Evolutionary conservation across 1,140 invertebrate species (phyloP).

Genomic region (Tyrophagus putrescentiae): DNA sequence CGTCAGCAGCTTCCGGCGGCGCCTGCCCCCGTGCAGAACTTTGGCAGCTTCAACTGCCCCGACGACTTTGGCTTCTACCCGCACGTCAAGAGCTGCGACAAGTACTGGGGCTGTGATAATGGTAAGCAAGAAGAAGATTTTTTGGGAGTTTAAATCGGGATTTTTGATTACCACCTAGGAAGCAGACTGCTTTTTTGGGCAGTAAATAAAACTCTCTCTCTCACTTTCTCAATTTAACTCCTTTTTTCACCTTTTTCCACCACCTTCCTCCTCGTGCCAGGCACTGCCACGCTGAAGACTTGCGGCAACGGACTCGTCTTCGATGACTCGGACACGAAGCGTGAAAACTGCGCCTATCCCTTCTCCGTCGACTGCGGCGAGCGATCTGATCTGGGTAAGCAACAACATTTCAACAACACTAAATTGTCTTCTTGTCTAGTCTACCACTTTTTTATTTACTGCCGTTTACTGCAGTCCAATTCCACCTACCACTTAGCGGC

Average conservation of each 20-base stretch:
- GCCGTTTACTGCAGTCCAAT: too few species aligned
- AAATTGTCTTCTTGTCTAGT: background rate
- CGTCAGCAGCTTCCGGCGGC: background rate
- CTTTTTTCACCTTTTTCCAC: background rate
- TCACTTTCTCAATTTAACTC: background rate
- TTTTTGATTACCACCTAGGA: background rate
- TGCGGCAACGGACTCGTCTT: conserved; percentile 87
- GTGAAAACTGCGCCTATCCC: conserved; percentile 85
- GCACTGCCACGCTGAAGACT: conserved; percentile 64
- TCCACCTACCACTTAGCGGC: too few species aligned
- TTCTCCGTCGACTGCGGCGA: conserved; percentile 89
- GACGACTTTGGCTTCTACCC: conserved; percentile 87
- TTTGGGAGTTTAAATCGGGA: background rate
- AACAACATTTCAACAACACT: background rate
- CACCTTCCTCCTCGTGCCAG: background rate
- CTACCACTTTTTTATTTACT: too few species aligned
- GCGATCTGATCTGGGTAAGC: conserved; percentile 57
- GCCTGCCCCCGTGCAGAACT: background rate
- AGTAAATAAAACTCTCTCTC: background rate
- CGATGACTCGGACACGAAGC: conserved; percentile 69
- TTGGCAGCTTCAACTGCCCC: conserved; percentile 63
- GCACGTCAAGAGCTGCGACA: conserved; percentile 68
- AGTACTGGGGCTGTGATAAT: conserved; percentile 89
- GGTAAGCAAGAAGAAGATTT: conserved; percentile 36
- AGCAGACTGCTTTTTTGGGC: background rate